Percentiles rank a stretch among this genome's conserved stretches.
Conservation (phyloP, 2,113 vertebrate species). For the Sapayoa aenigma region DNA sequence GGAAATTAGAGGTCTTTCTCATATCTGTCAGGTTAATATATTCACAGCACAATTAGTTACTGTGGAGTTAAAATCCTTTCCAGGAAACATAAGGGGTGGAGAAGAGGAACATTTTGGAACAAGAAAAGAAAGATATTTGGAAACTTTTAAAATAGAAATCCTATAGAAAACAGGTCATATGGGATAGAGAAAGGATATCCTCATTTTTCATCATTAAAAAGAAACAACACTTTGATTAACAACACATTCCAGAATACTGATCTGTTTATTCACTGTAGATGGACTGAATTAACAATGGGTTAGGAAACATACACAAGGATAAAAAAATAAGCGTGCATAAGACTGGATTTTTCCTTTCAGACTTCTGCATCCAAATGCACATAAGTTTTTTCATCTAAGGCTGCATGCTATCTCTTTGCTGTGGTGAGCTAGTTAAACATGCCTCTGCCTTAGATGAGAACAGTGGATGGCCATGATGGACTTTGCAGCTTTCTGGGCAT, state of each 20-base stretch:
- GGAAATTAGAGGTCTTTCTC: constrained; percentile 2
- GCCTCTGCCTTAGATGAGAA: not conserved
- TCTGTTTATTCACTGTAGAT: constrained; percentile 30
- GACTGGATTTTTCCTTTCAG: not conserved
- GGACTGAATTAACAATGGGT: not conserved
- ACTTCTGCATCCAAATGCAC: not conserved
- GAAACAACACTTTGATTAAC: constrained; percentile 48
- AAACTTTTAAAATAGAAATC: not conserved
- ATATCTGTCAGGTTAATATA: not conserved
- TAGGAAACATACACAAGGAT: not conserved
- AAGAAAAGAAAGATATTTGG: constrained; percentile 4
- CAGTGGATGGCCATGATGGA: not conserved
- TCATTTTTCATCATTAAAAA: constrained; percentile 45
- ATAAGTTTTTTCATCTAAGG: not conserved
- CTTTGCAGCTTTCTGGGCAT: constrained; percentile 26
- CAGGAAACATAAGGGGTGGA: constrained; percentile 28
- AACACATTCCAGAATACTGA: constrained; percentile 2
- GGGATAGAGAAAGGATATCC: constrained; percentile 21
- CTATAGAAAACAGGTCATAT: constrained; percentile 4
- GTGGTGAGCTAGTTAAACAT: not conserved
- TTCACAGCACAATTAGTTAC: not conserved
- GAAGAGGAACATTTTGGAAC: not conserved
- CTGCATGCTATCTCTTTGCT: not conserved
- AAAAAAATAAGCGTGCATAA: not conserved
- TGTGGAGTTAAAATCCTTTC: not conserved